phyloP scores from a whole-genome alignment of 92 coral and sea anemone genomes.

The Epizoanthus stellaris region DNA sequence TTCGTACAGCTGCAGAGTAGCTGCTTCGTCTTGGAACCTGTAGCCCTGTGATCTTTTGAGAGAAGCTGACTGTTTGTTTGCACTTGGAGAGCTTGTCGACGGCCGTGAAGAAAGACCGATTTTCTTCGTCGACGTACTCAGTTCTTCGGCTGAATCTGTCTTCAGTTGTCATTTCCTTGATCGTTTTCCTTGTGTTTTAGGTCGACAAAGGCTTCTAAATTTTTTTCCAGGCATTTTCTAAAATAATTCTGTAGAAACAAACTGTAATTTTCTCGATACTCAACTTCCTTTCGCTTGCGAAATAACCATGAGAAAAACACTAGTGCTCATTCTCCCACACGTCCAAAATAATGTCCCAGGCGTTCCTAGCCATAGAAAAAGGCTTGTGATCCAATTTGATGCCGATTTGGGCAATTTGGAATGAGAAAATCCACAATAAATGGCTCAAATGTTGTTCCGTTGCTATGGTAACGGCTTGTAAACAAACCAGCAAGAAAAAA shows the following conservation, averaged over 20 bases:
- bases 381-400: too few species aligned
- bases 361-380: too few species aligned
- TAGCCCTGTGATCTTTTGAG: slow-evolving; percentile 33
- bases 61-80: slow-evolving; percentile 33
- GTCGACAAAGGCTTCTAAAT: slow-evolving; percentile 41
- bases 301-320: not conserved
- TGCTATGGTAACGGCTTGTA: not conserved
- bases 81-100: slow-evolving; percentile 15
- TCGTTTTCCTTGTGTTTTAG: slow-evolving; percentile 43
- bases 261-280: not conserved
- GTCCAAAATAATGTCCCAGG: too few species aligned
- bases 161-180: slow-evolving; percentile 30
- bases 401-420: too few species aligned
- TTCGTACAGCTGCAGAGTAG: slow-evolving; percentile 46
- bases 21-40: slow-evolving; percentile 54
- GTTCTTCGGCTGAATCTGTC: slow-evolving; percentile 25
- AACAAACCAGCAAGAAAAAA: not conserved
- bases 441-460: not conserved
- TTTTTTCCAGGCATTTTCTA: slow-evolving; percentile 38
- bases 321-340: not conserved
- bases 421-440: too few species aligned
- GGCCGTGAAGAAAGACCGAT: slow-evolving; percentile 11
- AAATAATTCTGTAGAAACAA: not conserved
- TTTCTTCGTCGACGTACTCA: slow-evolving; percentile 51
- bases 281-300: too few species aligned